Base-by-base conservation (phyloP, 2,888 invertebrate species). In the Cyrtodaria siliqua region DNA sequence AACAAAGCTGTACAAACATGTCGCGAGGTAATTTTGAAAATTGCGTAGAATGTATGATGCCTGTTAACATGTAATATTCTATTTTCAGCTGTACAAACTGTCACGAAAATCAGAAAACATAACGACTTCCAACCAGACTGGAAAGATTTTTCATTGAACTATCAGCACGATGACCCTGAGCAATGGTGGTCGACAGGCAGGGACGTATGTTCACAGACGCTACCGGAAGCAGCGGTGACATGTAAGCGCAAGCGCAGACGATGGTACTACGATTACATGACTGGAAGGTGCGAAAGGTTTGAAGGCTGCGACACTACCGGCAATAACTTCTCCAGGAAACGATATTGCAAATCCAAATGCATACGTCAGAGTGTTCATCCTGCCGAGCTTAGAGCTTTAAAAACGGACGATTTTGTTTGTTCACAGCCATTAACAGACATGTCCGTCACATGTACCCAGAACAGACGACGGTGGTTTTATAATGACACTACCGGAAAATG, bases 271-370 rank as follows among this genome's bases (percentile, higher is more conserved):
- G 81, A 82, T 52, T 61, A 72, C 3, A 74, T 79, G 70, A 82
- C 76, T 18, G 86, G 83, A 42, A 69, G 74, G 47, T 86, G 86
- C 59, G 57, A 71, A 18, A 72, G 78, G 47, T 85, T 83, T 64
- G 38, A 70, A 18, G 86, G 84, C 1, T 86, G 86, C 68, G 69
- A 60, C n/a, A 78, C 82, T n/a, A 44, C 56, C 26, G 84, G 84
- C 20, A 85, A 85, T 49, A 84, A 81, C 44, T 86, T 86, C 47
- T 68, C 50, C n/a, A 61, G 75, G 33, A 86, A 86, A 53, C 59
- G 69, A 62, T 64, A 62, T 24, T 86, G 86, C 56, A 86, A 86
- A 68, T 75, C 70, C 38, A 40, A 77, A 53, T 86, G 86, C 63
- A 63, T 78, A 53, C 27, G 55, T 12, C 52, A 73, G n/a, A 33